phyloP scores from a whole-genome alignment of 1,140 invertebrate genomes.

The Microvelia longipes region DNA sequence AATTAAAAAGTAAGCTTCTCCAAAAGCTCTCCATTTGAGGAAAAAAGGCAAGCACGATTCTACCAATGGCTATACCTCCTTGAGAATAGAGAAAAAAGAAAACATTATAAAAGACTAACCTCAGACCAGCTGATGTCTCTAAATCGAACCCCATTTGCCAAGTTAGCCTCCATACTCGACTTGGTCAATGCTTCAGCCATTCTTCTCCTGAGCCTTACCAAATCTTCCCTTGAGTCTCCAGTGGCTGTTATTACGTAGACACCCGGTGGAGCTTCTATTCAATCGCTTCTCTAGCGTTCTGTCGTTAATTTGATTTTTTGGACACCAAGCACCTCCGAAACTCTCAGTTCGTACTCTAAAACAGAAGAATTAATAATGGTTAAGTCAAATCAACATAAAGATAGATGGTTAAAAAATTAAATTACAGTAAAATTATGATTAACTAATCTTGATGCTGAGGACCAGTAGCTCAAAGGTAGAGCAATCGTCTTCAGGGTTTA shows the following conservation, averaged over 20 bases:
- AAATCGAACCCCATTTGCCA: constrained; percentile 56
- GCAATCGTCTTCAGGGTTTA: no score
- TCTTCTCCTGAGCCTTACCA: constrained; percentile 66
- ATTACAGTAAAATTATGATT: neutral
- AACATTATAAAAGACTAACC: no score
- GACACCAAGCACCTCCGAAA: constrained; percentile 74
- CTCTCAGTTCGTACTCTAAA: constrained; percentile 58
- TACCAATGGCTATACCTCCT: no score
- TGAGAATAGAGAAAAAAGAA: no score
- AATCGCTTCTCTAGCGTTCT: constrained; percentile 59
- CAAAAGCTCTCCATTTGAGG: no score
- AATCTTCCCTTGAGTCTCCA: constrained; percentile 71
- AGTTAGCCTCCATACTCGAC: constrained; percentile 63
- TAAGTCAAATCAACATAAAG: neutral
- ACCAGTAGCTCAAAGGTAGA: neutral
- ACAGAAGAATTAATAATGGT: constrained; percentile 22
- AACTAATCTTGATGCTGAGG: no score
- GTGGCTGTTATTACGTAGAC: constrained; percentile 63
- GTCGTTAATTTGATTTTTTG: constrained; percentile 52
- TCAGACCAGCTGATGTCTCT: constrained; percentile 48
- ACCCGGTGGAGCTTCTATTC: constrained; percentile 54
- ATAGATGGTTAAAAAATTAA: neutral
- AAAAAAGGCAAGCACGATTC: no score
- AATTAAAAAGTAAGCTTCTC: no score
- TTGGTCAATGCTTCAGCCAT: constrained; percentile 58